phyloP scores from a whole-genome alignment of 2,113 vertebrate genomes.

The Megaceryle torquata region DNA sequence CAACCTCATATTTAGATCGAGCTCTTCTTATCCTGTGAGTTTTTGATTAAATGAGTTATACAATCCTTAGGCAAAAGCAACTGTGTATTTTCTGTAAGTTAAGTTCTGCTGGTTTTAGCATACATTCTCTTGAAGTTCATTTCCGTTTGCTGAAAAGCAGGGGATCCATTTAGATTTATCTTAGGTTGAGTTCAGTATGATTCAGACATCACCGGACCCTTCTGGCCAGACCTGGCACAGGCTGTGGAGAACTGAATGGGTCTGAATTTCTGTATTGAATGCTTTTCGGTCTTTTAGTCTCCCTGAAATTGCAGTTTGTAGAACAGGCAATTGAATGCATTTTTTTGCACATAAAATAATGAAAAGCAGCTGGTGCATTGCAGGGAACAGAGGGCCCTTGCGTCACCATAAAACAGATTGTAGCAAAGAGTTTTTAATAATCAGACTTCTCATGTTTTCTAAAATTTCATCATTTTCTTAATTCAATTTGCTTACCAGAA shows the following conservation, averaged over 20 bases:
- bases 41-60: neutral
- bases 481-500: neutral
- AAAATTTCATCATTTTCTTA: neutral
- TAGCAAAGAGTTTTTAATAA: neutral
- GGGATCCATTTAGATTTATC: neutral
- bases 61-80: neutral
- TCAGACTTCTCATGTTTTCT: neutral
- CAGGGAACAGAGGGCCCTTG: neutral
- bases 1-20: neutral
- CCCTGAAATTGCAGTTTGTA: neutral
- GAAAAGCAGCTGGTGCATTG: neutral
- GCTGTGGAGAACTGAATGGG: neutral
- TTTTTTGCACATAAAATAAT: neutral
- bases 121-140: neutral
- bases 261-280: neutral
- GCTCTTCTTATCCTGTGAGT: neutral
- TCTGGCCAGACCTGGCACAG: neutral
- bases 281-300: neutral
- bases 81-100: neutral
- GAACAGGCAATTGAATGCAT: neutral
- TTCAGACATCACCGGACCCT: neutral
- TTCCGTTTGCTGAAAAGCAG: neutral
- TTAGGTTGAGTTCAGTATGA: neutral
- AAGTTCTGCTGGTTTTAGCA: neutral
- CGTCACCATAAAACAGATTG: neutral